Evolutionary conservation across 2,888 invertebrate genomes (phyloP), one percentile per base, ranked within the genome.

Genomic region (Osedax fenrisi): DNA sequence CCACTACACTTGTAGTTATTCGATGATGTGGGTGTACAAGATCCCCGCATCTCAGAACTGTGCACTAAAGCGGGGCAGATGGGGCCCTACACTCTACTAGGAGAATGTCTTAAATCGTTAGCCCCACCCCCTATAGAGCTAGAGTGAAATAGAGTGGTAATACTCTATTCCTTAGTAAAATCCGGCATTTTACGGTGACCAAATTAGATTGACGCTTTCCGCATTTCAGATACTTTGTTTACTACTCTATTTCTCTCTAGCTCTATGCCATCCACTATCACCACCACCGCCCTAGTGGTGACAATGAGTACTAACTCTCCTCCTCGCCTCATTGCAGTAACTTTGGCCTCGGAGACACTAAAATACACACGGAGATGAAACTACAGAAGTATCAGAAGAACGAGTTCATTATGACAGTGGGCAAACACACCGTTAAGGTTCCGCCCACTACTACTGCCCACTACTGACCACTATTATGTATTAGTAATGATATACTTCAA

Each of bases 51-150:
- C 26, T 89, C 91, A 66, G 94, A 95, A 85, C 90, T 96, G 85
- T 96, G 95, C 85, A 90, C 91, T n/a, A 93, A 93, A 84, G 92
- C 94, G 0, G 94, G 94, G 69, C 95, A 96, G 85, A 94, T 94
- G 0, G 90, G 92, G 10, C 97, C 97, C 0, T 95, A 93, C 86
- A 91, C 93, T 79, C 91, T 96, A 78, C 87, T 97, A 74, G 87
- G 93, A 68, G 95, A 94, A 2, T 95, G 95, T 82, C 87, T 95
- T 76, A 91, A 93, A 83, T 86, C 87, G 87, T 87, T 79, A 79
- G 76, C n/a, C n/a, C n/a, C n/a, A n/a, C n/a, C n/a, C n/a, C n/a
- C n/a, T n/a, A n/a, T n/a, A n/a, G n/a, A n/a, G n/a, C n/a, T n/a
- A n/a, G n/a, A n/a, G n/a, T n/a, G n/a, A n/a, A n/a, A n/a, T n/a